These are phyloP conservation scores for Onychomys arenicola DNA, from an alignment of 2,797 vertebrate species.

Conservation along the genomic window DNA sequence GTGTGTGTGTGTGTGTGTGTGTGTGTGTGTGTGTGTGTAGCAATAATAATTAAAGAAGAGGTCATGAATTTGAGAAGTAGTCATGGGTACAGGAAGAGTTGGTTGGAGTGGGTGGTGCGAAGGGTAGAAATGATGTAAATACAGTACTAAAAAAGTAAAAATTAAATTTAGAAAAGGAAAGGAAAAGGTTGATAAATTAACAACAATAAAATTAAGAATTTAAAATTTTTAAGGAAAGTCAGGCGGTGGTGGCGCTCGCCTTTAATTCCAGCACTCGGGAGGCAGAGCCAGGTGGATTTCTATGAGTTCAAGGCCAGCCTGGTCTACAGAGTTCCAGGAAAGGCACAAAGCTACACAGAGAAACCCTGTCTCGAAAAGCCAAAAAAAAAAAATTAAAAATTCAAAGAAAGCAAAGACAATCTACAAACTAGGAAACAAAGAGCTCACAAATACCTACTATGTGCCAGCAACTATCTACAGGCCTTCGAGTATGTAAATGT, in stretches of 20 bases:
- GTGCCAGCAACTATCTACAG: not conserved
- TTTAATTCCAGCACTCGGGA: too few relatives aligned
- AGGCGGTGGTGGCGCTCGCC: too few relatives aligned
- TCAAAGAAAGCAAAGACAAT: constrained; percentile 31
- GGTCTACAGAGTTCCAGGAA: too few relatives aligned
- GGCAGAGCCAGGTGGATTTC: too few relatives aligned
- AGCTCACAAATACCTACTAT: constrained; percentile 8
- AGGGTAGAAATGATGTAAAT: not conserved
- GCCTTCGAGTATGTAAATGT: not conserved
- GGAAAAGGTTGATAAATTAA: not conserved
- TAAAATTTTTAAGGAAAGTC: constrained; percentile 43
- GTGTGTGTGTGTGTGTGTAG: not conserved
- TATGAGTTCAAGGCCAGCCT: too few relatives aligned
- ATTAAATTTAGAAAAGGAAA: not conserved
- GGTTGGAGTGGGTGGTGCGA: not conserved
- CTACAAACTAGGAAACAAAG: constrained; percentile 20
- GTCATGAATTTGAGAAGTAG: not conserved
- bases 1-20: not conserved
- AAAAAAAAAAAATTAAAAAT: constrained; percentile 58
- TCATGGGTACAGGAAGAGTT: not conserved
- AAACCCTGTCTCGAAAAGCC: too few relatives aligned
- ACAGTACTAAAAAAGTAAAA: not conserved
- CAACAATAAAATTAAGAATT: constrained; percentile 48
- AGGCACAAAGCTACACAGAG: too few relatives aligned
- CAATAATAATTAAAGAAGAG: not conserved